A percentile compares a stretch with the other conserved stretches of the same genome.
Conservation (phyloP, 2,113 vertebrate genomes). For the Falco punctatus region DNA sequence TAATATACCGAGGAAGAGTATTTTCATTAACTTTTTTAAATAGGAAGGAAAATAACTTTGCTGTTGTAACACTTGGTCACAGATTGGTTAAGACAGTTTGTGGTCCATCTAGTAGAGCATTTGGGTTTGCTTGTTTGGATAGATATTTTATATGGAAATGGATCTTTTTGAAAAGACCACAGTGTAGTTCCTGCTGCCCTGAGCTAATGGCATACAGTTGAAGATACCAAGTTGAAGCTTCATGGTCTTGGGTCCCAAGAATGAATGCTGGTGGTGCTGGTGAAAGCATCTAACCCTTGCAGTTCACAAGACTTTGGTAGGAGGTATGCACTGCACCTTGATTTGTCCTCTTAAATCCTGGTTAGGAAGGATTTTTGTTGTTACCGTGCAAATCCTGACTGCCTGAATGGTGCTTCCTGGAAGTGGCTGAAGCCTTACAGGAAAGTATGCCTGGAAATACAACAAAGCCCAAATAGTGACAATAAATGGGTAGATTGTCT, state of each 20-base stretch:
- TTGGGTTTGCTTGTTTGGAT: neutral
- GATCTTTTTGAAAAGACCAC: neutral
- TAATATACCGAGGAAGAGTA: neutral
- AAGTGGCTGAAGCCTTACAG: neutral
- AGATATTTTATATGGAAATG: neutral
- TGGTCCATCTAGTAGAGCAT: neutral
- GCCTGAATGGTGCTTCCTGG: neutral
- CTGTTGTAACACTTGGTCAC: neutral
- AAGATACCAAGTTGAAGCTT: neutral
- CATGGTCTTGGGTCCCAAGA: neutral
- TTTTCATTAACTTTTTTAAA: neutral
- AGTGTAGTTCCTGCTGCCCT: neutral
- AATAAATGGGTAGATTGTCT: neutral
- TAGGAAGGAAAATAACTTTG: neutral
- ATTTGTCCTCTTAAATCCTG: neutral
- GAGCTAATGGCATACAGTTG: neutral
- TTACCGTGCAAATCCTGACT: neutral
- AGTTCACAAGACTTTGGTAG: neutral
- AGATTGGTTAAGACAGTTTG: neutral
- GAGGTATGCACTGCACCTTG: neutral
- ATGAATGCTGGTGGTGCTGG: neutral
- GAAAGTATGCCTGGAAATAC: neutral
- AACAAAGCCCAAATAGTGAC: neutral
- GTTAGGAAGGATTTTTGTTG: neutral
- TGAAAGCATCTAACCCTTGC: neutral